phyloP scores from a whole-genome alignment of 37 sponge, comb jelly and placozoan genomes.

The Hexactinellida sp. region DNA sequence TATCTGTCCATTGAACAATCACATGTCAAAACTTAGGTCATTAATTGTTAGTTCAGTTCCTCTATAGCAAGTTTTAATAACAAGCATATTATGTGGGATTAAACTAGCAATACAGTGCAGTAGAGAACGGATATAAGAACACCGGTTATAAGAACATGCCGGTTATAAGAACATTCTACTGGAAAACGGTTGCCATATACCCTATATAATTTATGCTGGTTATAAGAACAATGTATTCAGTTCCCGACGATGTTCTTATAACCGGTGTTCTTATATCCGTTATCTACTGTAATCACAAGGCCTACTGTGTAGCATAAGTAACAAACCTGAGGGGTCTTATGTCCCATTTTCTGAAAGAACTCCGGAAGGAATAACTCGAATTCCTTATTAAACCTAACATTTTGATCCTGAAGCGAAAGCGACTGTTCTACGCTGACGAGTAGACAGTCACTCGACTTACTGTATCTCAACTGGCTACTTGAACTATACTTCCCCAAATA shows the following conservation, averaged over 20 bases:
- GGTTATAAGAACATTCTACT: no score
- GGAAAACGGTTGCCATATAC: no score
- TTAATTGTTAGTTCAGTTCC: no score
- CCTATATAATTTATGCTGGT: no score
- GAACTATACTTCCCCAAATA: background rate
- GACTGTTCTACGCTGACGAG: background rate
- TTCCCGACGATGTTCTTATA: no score
- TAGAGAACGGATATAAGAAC: no score
- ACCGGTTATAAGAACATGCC: no score
- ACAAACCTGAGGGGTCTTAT: background rate
- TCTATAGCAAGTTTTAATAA: background rate
- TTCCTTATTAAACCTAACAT: background rate
- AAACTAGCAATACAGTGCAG: background rate
- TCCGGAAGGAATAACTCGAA: background rate
- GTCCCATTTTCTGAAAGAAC: background rate
- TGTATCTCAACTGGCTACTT: background rate
- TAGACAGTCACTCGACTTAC: background rate
- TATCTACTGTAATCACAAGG: no score
- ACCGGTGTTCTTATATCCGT: no score
- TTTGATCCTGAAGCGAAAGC: background rate
- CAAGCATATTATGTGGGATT: background rate
- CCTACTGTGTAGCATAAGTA: no score
- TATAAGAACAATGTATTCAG: background rate
- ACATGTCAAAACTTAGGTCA: no score
- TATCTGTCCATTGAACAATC: no score